phyloP scores from a whole-genome alignment of 2,113 vertebrate species.

The Rattus rattus region DNA sequence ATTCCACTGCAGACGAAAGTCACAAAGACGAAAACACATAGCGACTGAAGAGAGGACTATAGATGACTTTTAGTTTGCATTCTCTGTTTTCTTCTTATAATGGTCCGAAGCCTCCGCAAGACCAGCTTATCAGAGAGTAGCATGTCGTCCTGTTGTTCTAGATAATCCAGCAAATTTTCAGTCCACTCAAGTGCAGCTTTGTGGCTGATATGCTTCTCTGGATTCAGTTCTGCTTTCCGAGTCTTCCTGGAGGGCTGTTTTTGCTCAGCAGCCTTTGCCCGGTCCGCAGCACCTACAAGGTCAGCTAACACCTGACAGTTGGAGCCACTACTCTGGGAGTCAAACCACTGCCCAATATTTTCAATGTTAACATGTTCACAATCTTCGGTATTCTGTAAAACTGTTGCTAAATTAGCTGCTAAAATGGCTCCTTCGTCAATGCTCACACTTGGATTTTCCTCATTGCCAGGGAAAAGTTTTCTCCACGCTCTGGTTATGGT shows the following conservation, averaged over 20 bases:
- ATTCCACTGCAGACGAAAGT: constrained; percentile 65
- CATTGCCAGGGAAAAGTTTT: constrained; percentile 77
- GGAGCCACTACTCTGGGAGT: constrained; percentile 66
- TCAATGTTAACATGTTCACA: constrained; percentile 77
- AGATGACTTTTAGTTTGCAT: constrained; percentile 72
- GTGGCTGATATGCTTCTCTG: constrained; percentile 78
- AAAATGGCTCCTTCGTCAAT: constrained; percentile 80
- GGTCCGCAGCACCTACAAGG: constrained; percentile 53
- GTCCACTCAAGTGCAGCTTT: constrained; percentile 82
- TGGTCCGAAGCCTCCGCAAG: constrained; percentile 78
- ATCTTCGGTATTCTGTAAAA: constrained; percentile 80
- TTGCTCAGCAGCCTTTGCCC: constrained; percentile 38
- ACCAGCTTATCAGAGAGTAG: constrained; percentile 82
- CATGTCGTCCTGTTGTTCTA: constrained; percentile 83
- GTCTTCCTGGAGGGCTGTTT: constrained; percentile 58
- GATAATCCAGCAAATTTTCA: constrained; percentile 79
- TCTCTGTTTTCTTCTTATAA: constrained; percentile 82
- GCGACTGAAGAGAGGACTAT: constrained; percentile 36
- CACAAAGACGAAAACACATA: constrained; percentile 30
- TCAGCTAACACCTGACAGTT: constrained; percentile 65
- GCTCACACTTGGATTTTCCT: constrained; percentile 72
- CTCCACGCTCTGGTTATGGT: constrained; percentile 81
- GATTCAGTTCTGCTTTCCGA: constrained; percentile 71
- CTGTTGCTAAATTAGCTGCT: constrained; percentile 80
- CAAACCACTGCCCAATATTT: constrained; percentile 78